Percentiles rank a stretch among this genome's conserved stretches.
Conservation (phyloP, 2,888 invertebrate species). For the Cerceris ruficornis region DNA sequence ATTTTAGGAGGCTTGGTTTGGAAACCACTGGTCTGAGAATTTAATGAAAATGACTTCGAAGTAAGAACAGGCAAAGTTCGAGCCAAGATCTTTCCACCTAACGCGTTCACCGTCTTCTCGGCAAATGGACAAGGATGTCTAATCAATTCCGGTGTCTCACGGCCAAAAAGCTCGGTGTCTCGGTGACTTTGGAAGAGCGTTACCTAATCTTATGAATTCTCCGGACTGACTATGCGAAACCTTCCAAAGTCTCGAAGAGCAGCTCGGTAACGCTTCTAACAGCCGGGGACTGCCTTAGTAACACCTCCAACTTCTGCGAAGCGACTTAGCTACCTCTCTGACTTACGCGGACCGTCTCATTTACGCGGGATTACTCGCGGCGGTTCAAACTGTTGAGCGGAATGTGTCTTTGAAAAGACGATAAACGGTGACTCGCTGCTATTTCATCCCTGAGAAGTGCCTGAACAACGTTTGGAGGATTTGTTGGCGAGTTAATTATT, state of each 20-base stretch:
- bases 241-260: neutral
- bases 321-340: constrained; percentile 31
- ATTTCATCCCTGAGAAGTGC: constrained; percentile 11
- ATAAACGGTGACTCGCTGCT: constrained; percentile 6
- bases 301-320: constrained; percentile 21
- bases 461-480: neutral
- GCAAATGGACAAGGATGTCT: neutral
- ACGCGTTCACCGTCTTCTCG: neutral
- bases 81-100: too few species aligned
- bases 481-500: too few species aligned
- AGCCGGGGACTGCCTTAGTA: constrained; percentile 8
- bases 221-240: neutral
- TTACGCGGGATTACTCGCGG: constrained; percentile 38
- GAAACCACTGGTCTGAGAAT: too few species aligned
- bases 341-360: constrained; percentile 26
- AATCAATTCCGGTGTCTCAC: neutral
- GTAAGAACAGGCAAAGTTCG: too few species aligned
- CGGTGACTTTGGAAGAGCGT: neutral
- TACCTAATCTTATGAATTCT: constrained; percentile 13
- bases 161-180: neutral
- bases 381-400: constrained; percentile 33
- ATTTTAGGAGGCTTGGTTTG: too few species aligned
- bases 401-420: constrained; percentile 31
- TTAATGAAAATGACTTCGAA: too few species aligned
- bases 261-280: constrained; percentile 15